Percentiles rank a stretch among this genome's conserved stretches.
Evolutionary conservation across 2,113 vertebrate genomes (phyloP).

Genomic region (Proterorhinus semilunaris): DNA sequence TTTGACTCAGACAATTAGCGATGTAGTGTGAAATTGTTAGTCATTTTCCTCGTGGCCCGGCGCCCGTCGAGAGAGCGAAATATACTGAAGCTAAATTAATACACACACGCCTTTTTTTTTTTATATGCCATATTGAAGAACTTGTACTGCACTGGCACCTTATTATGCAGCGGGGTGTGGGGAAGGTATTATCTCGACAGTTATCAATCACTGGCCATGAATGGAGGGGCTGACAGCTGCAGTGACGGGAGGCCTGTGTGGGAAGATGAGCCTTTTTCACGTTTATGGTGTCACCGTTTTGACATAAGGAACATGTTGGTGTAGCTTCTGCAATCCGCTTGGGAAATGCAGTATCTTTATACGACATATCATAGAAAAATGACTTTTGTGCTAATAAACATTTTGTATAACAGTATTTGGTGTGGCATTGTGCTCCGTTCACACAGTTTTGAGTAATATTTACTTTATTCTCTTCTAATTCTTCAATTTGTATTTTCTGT

Average conservation of each 20-base stretch:
- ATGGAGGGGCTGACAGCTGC: constrained; percentile 8
- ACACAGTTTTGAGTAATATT: too few species aligned
- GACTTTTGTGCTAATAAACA: too few species aligned
- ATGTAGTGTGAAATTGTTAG: constrained; percentile 15
- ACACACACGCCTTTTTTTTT: background rate
- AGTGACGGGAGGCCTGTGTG: background rate
- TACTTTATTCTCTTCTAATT: too few species aligned
- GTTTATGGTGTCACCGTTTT: constrained; percentile 6
- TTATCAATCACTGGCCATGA: constrained; percentile 8
- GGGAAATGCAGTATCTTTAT: background rate
- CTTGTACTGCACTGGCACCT: background rate
- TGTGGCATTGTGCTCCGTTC: too few species aligned
- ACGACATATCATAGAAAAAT: background rate
- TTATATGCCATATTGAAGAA: background rate
- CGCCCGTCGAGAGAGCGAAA: background rate
- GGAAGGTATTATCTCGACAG: constrained; percentile 5
- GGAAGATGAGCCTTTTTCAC: background rate
- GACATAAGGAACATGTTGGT: constrained; percentile 1
- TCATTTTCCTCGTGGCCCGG: constrained; percentile 3
- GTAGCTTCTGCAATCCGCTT: background rate
- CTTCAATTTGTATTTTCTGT: too few species aligned
- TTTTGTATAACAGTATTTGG: too few species aligned
- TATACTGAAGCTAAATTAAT: background rate
- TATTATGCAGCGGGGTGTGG: background rate
- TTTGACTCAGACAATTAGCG: constrained; percentile 15